Evolutionary conservation across 2,797 vertebrate species (phyloP).

Genomic region (Catostomus latipinnis): DNA sequence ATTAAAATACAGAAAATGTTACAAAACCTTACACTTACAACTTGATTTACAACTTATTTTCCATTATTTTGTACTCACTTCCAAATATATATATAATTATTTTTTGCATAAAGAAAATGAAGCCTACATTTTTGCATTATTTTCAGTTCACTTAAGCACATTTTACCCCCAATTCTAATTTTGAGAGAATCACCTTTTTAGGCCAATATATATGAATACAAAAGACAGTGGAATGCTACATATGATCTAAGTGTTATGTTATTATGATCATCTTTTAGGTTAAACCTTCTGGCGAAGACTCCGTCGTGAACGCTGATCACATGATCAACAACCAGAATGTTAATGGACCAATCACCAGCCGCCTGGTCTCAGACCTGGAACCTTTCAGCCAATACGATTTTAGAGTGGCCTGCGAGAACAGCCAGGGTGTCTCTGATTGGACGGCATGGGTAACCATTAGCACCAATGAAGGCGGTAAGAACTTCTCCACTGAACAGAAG

Average conservation of each 20-base stretch:
- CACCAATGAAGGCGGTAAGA: constrained; percentile 87
- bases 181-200: too few species aligned
- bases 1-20: too few species aligned
- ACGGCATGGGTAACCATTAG: constrained; percentile 80
- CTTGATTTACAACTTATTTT: too few species aligned
- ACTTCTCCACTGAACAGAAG: background rate
- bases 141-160: too few species aligned
- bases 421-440: constrained; percentile 85
- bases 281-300: constrained; percentile 64
- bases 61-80: too few species aligned
- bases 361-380: constrained; percentile 74
- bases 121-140: too few species aligned
- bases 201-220: too few species aligned
- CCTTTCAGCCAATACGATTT: constrained; percentile 81
- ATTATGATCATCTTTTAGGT: constrained; percentile 70
- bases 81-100: too few species aligned
- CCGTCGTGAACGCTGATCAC: constrained; percentile 48
- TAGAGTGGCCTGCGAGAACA: constrained; percentile 83
- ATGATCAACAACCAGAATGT: constrained; percentile 78
- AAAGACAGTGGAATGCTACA: too few species aligned
- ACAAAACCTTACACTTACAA: too few species aligned
- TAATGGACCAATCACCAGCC: constrained; percentile 75
- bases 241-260: background rate
- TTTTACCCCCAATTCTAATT: too few species aligned
- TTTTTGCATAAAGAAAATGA: too few species aligned